Evolutionary conservation across 2,113 vertebrate species (phyloP).

Genomic region (Polypterus senegalus): DNA sequence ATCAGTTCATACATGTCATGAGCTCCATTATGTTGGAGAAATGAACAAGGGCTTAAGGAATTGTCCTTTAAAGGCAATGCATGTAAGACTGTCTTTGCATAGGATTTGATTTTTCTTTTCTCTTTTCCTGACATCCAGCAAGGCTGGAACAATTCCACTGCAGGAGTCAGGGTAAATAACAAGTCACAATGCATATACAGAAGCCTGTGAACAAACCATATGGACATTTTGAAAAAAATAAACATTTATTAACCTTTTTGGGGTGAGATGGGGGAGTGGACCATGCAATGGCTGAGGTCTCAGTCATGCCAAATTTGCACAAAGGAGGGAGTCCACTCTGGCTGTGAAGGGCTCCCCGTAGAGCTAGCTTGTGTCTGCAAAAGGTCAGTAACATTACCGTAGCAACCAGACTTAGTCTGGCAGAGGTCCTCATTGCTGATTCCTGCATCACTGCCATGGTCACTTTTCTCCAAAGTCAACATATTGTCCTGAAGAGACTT

Average conservation of each 20-base stretch:
- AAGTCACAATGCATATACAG: conserved; percentile 47
- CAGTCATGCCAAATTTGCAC: conserved; percentile 34
- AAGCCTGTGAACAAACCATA: conserved; percentile 62
- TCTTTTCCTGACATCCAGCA: conserved; percentile 36
- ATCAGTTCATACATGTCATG: too few species aligned
- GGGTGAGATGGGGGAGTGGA: conserved; percentile 56
- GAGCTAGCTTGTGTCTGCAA: conserved; percentile 28
- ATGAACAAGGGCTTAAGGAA: conserved; percentile 63
- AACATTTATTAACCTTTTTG: conserved; percentile 65
- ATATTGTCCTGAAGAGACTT: too few species aligned
- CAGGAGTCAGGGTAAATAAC: conserved; percentile 52
- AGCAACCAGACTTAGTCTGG: conserved; percentile 29
- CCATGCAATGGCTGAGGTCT: conserved; percentile 37
- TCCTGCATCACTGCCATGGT: not conserved
- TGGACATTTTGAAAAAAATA: conserved; percentile 41
- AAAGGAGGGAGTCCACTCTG: conserved; percentile 24
- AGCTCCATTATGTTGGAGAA: conserved; percentile 57
- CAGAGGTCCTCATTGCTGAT: conserved; percentile 1
- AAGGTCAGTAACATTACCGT: conserved; percentile 28
- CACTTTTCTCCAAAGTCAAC: conserved; percentile 5
- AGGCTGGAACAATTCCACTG: conserved; percentile 58
- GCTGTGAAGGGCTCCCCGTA: conserved; percentile 1
- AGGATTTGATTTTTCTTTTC: conserved; percentile 47
- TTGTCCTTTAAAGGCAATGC: conserved; percentile 59
- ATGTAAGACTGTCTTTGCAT: conserved; percentile 60